Evolutionary conservation across 2,113 vertebrate species (phyloP).

Genomic region (Strix uralensis): DNA sequence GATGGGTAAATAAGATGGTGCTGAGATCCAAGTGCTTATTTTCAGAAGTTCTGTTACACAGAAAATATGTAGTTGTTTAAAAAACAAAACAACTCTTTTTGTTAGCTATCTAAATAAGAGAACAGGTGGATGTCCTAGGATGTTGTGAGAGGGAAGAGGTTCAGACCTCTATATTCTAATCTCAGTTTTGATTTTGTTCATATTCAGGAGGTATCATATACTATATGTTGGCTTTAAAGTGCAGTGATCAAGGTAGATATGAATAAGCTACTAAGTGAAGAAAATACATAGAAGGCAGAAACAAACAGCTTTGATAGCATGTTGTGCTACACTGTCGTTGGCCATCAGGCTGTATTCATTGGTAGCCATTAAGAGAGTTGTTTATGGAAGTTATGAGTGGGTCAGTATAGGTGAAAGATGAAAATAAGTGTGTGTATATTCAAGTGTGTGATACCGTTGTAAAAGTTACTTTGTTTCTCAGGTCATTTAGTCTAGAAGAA

Average conservation of each 20-base stretch:
- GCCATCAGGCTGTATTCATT: neutral
- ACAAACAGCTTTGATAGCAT: neutral
- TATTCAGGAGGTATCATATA: neutral
- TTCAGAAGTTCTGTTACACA: neutral
- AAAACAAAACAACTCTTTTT: neutral
- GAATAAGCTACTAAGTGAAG: neutral
- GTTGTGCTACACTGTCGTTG: neutral
- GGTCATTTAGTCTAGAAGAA: neutral
- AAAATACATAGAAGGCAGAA: neutral
- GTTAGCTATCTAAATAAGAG: neutral
- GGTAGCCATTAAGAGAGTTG: neutral
- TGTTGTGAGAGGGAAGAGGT: neutral
- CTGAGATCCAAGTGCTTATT: neutral
- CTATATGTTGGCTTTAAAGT: neutral
- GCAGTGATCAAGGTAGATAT: neutral
- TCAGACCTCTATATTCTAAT: neutral
- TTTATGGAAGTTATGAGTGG: neutral
- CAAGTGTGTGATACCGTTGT: neutral
- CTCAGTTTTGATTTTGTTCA: neutral
- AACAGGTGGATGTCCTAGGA: neutral
- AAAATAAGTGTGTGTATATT: neutral
- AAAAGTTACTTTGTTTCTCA: neutral
- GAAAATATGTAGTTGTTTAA: neutral
- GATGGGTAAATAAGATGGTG: neutral
- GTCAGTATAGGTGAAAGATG: neutral